Evolutionary conservation across 2,797 vertebrate genomes (phyloP), one percentile per base, ranked within the genome.

Genomic region (Chromis chromis): DNA sequence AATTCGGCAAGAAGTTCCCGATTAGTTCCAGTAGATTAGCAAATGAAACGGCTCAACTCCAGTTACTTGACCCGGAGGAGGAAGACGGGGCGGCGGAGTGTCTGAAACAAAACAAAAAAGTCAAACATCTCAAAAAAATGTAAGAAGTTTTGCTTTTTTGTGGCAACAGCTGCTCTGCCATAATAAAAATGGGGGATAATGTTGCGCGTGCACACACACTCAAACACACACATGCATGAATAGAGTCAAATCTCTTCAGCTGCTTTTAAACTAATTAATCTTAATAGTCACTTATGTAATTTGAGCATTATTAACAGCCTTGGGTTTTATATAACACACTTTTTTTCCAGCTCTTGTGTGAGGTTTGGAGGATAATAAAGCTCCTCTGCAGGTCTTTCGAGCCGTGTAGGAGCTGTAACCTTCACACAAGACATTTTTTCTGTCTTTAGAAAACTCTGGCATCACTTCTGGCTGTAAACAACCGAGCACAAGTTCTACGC

Each of bases 11-110:
- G 65, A 72, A 33, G 74, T 7, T 76, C 27, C 36, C 1, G 50
- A 86, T 87, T 86, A 77, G 72, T 79, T 89, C 73, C 81, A 46
- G 75, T 12, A 77, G 83, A 85, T 80, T 76, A 84, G 71, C 76
- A 64, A 59, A 78, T 58, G 63, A 77, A 84, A 54, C 4, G 8
- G 55, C 70, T 79, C 82, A 33, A 39, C 56, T 58, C 27, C 24
- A 44, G 62, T 69, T 44, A 25, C 25, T 61, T 21, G 27, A 74
- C 74, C 77, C 63, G 74, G 78, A 6, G 74, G 54, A 33, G 27
- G 61, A 42, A 53, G 9, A 58, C 49, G 54, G 25, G 25, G 56
- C 57, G 21, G 60, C 39, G 49, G 13, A 40, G 36, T 21, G 33
- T 31, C 44, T 66, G 52, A 14, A n/a, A 50, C 2, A 22, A 48